A percentile compares a stretch with the other conserved stretches of the same genome.
Evolutionary conservation across 2,888 invertebrate species (phyloP).

Genomic region (Sicus ferrugineus): DNA sequence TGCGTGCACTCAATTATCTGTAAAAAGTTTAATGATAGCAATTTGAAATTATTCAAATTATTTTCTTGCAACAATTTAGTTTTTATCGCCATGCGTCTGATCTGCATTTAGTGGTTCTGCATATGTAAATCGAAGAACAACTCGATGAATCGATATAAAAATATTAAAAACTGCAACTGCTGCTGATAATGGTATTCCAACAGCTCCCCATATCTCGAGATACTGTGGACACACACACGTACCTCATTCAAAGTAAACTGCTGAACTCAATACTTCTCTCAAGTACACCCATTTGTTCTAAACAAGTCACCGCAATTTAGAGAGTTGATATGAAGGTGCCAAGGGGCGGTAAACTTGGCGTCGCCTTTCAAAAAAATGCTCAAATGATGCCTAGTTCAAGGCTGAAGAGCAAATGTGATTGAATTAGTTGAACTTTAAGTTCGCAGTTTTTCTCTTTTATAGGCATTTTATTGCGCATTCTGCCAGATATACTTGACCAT

Average conservation of each 20-base stretch:
- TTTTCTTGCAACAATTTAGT: too few relatives aligned
- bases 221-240: background rate
- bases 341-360: background rate
- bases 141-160: too few relatives aligned
- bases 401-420: background rate
- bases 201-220: background rate
- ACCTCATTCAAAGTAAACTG: background rate
- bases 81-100: too few relatives aligned
- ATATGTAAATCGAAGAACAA: too few relatives aligned
- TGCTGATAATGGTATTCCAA: too few relatives aligned
- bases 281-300: constrained; percentile 9
- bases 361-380: background rate
- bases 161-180: too few relatives aligned
- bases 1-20: too few relatives aligned
- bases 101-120: too few relatives aligned
- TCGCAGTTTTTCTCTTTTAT: background rate
- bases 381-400: constrained; percentile 14
- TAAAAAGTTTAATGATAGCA: too few relatives aligned
- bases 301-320: too few relatives aligned
- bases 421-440: background rate
- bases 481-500: background rate
- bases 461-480: background rate
- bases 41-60: too few relatives aligned
- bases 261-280: background rate
- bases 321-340: too few relatives aligned